These are phyloP conservation scores for Heliothis subflexa DNA, from an alignment of 1,140 invertebrate genomes.

Conservation along the genomic window DNA sequence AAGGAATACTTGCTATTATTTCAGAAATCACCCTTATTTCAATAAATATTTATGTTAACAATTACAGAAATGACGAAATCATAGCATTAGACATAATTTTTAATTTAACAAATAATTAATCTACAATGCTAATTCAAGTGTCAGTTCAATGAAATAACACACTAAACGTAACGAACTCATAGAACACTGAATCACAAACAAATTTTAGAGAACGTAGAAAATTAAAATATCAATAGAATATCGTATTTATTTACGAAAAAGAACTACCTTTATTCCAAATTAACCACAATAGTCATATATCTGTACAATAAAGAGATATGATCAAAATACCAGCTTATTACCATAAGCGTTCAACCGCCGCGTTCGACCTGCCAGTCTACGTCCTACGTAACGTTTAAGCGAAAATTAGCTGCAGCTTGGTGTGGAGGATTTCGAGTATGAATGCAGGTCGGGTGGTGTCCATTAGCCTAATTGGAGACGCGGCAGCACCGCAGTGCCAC, in stretches of 20 bases:
- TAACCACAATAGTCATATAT: background rate
- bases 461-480: slow-evolving; percentile 83
- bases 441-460: slow-evolving; percentile 80
- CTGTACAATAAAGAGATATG: background rate
- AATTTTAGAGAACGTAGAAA: too few species aligned
- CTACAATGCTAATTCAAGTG: background rate
- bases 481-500: slow-evolving; percentile 65
- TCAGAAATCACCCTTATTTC: background rate
- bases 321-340: background rate
- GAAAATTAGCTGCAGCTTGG: slow-evolving; percentile 81
- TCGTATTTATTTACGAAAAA: too few species aligned
- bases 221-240: too few species aligned
- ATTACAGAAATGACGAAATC: too few species aligned
- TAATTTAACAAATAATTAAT: too few species aligned
- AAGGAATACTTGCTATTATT: background rate
- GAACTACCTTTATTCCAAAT: background rate
- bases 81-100: too few species aligned
- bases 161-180: too few species aligned
- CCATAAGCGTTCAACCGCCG: slow-evolving; percentile 4
- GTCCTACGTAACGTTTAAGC: slow-evolving; percentile 69
- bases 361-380: slow-evolving; percentile 53
- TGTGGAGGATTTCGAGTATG: slow-evolving; percentile 78
- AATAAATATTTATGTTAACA: too few species aligned
- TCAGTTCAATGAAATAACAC: too few species aligned
- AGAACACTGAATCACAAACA: too few species aligned